Evolutionary conservation across 2,888 invertebrate genomes (phyloP).

Genomic region (Thymelicus acteon): DNA sequence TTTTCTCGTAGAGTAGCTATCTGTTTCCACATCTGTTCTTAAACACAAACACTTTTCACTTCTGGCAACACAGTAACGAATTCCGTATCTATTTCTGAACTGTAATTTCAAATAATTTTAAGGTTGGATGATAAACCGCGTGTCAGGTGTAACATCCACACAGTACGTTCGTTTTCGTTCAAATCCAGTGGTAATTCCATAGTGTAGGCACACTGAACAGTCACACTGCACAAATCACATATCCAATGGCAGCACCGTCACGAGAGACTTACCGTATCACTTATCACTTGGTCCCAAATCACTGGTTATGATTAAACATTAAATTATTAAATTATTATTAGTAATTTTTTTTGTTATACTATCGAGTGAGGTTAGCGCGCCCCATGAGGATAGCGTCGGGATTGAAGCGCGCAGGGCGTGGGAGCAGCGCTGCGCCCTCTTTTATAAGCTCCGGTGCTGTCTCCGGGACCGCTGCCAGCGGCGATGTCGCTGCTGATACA

Average conservation of each 20-base stretch:
- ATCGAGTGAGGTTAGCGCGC: constrained; percentile 80
- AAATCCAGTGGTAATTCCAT: constrained; percentile 51
- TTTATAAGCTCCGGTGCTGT: constrained; percentile 81
- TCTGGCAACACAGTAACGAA: constrained; percentile 66
- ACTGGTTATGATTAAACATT: constrained; percentile 61
- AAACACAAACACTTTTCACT: constrained; percentile 49
- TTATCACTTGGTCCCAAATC: constrained; percentile 81
- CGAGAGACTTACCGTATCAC: constrained; percentile 81
- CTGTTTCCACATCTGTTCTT: constrained; percentile 3
- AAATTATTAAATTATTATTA: constrained; percentile 45
- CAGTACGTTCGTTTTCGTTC: constrained; percentile 58
- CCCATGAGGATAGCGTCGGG: constrained; percentile 80
- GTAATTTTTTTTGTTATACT: constrained; percentile 64
- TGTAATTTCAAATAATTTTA: constrained; percentile 39
- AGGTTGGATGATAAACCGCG: constrained; percentile 46
- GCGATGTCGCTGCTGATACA: constrained; percentile 51
- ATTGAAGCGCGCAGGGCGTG: constrained; percentile 79
- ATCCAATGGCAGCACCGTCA: constrained; percentile 69
- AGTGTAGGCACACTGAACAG: constrained; percentile 69
- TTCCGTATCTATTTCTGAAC: constrained; percentile 39
- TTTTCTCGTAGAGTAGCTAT: not conserved
- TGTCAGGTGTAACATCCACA: constrained; percentile 45
- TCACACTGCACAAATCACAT: constrained; percentile 76
- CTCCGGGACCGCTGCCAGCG: constrained; percentile 71
- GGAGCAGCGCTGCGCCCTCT: constrained; percentile 72